These are phyloP conservation scores for Ailurus styani DNA, from an alignment of 2,113 vertebrate species.

Conservation along the genomic window DNA sequence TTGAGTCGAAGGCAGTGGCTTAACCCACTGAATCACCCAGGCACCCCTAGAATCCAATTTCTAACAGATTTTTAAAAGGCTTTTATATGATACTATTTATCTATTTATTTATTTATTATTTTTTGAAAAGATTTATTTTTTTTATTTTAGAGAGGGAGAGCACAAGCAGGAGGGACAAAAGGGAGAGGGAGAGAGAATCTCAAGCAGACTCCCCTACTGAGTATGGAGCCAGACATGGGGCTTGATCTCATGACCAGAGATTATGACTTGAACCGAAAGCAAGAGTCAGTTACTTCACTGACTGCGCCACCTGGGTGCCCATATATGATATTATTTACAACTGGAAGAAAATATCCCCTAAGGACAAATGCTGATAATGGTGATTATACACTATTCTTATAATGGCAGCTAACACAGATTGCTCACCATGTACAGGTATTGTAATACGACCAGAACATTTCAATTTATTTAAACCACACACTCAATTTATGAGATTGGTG, in stretches of 20 bases:
- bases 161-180: not conserved
- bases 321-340: not conserved
- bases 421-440: not conserved
- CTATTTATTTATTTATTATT: not conserved
- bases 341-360: not conserved
- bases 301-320: fast-evolving
- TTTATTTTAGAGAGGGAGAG: not conserved
- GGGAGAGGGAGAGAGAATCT: not conserved
- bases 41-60: not conserved
- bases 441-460: not conserved
- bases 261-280: not conserved
- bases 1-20: no score
- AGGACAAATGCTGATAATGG: not conserved
- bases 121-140: not conserved
- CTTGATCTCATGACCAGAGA: not conserved
- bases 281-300: not conserved
- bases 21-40: no score
- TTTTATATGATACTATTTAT: not conserved
- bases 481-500: not conserved
- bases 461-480: not conserved
- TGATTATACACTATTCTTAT: not conserved
- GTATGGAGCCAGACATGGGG: not conserved
- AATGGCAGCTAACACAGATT: not conserved
- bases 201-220: not conserved
- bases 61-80: not conserved